phyloP scores from a whole-genome alignment of 2,113 vertebrate species.

The Passerina amoena region DNA sequence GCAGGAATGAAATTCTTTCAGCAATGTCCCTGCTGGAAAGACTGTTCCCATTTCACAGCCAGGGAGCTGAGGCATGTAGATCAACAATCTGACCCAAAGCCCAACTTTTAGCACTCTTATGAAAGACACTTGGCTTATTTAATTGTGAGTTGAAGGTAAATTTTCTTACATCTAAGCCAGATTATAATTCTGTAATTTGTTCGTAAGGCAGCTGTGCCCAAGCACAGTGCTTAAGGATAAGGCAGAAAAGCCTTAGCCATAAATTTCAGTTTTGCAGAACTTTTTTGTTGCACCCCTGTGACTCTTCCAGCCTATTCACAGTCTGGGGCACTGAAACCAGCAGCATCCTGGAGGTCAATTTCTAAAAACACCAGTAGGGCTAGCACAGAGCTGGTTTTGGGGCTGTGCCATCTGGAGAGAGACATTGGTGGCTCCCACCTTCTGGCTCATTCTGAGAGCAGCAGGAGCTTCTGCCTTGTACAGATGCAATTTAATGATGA shows the following conservation, averaged over 20 bases:
- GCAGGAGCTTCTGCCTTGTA: constrained; percentile 34
- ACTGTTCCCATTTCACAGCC: constrained; percentile 19
- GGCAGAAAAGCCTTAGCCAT: background rate
- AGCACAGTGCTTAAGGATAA: background rate
- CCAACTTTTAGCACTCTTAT: background rate
- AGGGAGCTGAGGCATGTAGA: constrained; percentile 1
- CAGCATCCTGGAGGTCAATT: background rate
- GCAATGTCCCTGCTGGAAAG: background rate
- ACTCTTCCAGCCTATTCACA: background rate
- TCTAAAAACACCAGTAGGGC: constrained; percentile 13
- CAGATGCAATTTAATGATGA: constrained; percentile 62
- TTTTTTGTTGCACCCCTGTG: background rate
- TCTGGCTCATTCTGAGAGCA: constrained; percentile 55
- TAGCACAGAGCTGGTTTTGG: constrained; percentile 32
- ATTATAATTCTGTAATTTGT: background rate
- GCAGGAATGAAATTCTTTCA: background rate
- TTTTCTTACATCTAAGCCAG: background rate
- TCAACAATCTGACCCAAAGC: constrained; percentile 6
- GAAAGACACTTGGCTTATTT: constrained; percentile 3
- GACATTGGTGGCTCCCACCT: constrained; percentile 29
- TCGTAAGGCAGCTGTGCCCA: background rate
- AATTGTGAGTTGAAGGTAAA: background rate
- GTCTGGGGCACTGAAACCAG: background rate
- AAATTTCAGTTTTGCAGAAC: background rate
- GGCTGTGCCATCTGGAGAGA: constrained; percentile 51